These are phyloP conservation scores for Cliona cf. orientalis DNA, from an alignment of 37 sponge, comb jelly and placozoan species.

Conservation along the genomic window DNA sequence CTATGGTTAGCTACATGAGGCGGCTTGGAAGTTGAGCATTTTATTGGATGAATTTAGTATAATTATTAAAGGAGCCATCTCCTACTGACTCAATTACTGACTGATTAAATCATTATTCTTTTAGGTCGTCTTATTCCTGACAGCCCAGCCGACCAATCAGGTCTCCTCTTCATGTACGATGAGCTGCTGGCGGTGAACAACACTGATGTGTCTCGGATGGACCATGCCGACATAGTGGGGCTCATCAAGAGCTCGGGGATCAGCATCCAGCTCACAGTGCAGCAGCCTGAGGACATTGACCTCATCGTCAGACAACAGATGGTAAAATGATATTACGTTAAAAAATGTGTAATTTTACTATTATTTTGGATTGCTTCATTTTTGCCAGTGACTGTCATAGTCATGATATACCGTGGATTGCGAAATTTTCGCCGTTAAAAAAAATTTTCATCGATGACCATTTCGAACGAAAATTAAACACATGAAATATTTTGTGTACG, in stretches of 20 bases:
- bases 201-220: constrained; percentile 83
- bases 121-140: constrained; percentile 92
- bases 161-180: constrained; percentile 79
- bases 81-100: too few relatives aligned
- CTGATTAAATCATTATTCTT: too few relatives aligned
- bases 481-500: too few relatives aligned
- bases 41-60: too few relatives aligned
- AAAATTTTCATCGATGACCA: too few relatives aligned
- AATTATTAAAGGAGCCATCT: too few relatives aligned
- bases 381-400: too few relatives aligned
- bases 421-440: too few relatives aligned
- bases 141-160: constrained; percentile 85
- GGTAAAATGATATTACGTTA: not conserved
- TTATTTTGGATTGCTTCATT: not conserved
- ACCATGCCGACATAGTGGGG: constrained; percentile 81
- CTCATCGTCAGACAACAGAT: constrained; percentile 22
- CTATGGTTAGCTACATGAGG: too few relatives aligned
- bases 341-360: not conserved
- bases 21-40: too few relatives aligned
- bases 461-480: too few relatives aligned
- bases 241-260: constrained; percentile 88
- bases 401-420: too few relatives aligned
- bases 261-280: constrained; percentile 65
- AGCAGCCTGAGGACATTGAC: constrained; percentile 64
- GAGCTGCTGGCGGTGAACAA: constrained; percentile 88